Evolutionary conservation across 2,888 invertebrate genomes (phyloP), one percentile per base, ranked within the genome.

Genomic region (Orchesellides sinensis): DNA sequence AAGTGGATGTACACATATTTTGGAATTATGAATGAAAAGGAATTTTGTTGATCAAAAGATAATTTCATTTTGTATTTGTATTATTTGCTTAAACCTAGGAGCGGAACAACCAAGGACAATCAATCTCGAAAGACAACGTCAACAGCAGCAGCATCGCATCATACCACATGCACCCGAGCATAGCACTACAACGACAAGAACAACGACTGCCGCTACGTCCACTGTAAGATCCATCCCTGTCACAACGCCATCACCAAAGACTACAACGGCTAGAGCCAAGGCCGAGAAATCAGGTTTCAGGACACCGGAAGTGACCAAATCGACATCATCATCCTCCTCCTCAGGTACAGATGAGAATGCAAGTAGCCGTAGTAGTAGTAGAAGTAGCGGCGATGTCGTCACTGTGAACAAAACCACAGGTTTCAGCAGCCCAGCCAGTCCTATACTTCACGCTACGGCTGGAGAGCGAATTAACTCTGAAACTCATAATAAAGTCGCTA

Each of bases 41-140:
- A 40, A 40, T 40, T 14, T 8, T n/a, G n/a, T 54, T 54, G 23
- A 10, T 23, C 54, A 54, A n/a, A 32, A n/a, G 19, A 63, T 40
- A 63, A 63, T 32, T 54, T 10, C 54, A 54, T 54, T 54, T 54
- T 61, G 21, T 40, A 4, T 63, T 5, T 63, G 35, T 66, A 56
- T 73, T 70, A 5, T 83, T 73, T 78, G 29, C 40, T 59, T 79
- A 49, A 83, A 74, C 45, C 54, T 72, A 83, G 84, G 83, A 72
- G 72, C 83, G 75, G 84, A 83, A 75, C 74, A 63, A 29, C 74
- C 84, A 83, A 84, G 83, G 84, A 47, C 83, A 69, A 70, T 61
- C 19, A 84, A 63, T 79, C 70, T 70, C 45, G 79, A 79, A 59
- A 56, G 70, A 40, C 79, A 68, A 54, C 61, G 70, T 4, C 70